Evolutionary conservation across 2,888 invertebrate genomes (phyloP).

Genomic region (Agrilus biguttatus): DNA sequence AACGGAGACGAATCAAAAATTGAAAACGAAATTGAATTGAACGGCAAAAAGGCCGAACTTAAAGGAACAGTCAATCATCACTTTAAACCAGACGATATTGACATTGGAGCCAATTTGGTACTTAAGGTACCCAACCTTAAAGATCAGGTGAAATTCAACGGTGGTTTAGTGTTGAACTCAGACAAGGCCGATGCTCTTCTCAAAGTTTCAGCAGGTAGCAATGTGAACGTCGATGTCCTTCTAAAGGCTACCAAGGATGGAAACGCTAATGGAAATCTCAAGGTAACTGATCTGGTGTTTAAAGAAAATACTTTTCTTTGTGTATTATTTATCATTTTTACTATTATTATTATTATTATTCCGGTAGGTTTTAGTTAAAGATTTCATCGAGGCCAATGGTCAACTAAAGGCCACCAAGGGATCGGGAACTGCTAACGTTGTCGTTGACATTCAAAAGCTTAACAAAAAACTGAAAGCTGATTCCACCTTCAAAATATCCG

Average conservation of each 20-base stretch:
- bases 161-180: slow-evolving; percentile 32
- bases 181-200: slow-evolving; percentile 38
- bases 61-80: slow-evolving; percentile 43
- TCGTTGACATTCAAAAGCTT: slow-evolving; percentile 43
- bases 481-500: slow-evolving; percentile 44
- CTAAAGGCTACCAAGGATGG: slow-evolving; percentile 34
- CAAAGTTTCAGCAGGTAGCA: slow-evolving; percentile 35
- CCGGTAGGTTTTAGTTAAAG: slow-evolving; percentile 33
- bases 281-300: slow-evolving; percentile 23
- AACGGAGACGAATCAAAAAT: slow-evolving; percentile 45
- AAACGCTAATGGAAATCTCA: slow-evolving; percentile 36
- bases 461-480: slow-evolving; percentile 47
- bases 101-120: slow-evolving; percentile 41
- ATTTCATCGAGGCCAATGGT: slow-evolving; percentile 45
- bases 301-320: neutral
- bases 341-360: slow-evolving; percentile 1
- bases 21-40: slow-evolving; percentile 41
- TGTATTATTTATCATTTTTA: too few relatives aligned
- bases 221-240: slow-evolving; percentile 39
- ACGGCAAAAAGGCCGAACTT: slow-evolving; percentile 46
- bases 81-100: slow-evolving; percentile 37
- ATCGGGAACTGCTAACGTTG: slow-evolving; percentile 45
- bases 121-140: slow-evolving; percentile 39
- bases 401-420: slow-evolving; percentile 49
- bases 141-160: slow-evolving; percentile 44